These are phyloP conservation scores for Coilia nasus DNA, from an alignment of 2,797 vertebrate genomes.

Conservation along the genomic window DNA sequence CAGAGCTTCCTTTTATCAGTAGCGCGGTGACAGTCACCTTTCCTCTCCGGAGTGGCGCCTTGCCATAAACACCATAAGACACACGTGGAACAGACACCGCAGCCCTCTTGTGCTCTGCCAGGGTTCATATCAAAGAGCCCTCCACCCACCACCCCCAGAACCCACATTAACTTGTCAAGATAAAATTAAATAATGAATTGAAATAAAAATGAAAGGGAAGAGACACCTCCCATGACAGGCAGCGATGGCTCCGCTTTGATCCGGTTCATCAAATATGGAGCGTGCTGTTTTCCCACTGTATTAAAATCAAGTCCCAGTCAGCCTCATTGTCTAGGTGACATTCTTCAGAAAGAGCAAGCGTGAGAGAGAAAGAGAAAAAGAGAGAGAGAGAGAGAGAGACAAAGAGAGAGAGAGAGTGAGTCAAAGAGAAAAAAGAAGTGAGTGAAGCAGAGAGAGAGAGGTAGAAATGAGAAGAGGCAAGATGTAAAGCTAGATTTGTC, in stretches of 20 bases:
- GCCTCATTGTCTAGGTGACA: slow-evolving; percentile 54
- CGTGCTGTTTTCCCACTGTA: slow-evolving; percentile 47
- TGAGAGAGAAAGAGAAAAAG: not conserved
- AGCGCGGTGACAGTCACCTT: slow-evolving; percentile 38
- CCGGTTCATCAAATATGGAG: slow-evolving; percentile 57
- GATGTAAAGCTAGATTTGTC: slow-evolving; percentile 21
- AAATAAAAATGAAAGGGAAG: slow-evolving; percentile 45
- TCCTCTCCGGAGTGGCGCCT: not conserved
- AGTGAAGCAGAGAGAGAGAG: not conserved
- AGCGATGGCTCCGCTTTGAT: slow-evolving; percentile 46
- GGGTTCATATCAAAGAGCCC: slow-evolving; percentile 48
- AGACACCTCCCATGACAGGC: slow-evolving; percentile 35
- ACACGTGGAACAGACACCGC: slow-evolving; percentile 31
- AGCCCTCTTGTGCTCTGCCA: slow-evolving; percentile 32
- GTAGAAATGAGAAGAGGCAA: slow-evolving; percentile 13
- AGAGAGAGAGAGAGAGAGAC: not conserved
- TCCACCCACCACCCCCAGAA: not conserved
- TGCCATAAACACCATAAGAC: slow-evolving; percentile 44
- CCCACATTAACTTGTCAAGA: slow-evolving; percentile 54
- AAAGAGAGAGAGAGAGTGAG: not conserved
- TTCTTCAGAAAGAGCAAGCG: slow-evolving; percentile 27
- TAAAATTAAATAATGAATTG: slow-evolving; percentile 52
- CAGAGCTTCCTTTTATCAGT: slow-evolving; percentile 44
- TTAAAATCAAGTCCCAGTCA: slow-evolving; percentile 43
- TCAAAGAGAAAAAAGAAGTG: not conserved